These are phyloP conservation scores for Pteruthius melanotis DNA, from an alignment of 2,113 vertebrate genomes.

Conservation along the genomic window DNA sequence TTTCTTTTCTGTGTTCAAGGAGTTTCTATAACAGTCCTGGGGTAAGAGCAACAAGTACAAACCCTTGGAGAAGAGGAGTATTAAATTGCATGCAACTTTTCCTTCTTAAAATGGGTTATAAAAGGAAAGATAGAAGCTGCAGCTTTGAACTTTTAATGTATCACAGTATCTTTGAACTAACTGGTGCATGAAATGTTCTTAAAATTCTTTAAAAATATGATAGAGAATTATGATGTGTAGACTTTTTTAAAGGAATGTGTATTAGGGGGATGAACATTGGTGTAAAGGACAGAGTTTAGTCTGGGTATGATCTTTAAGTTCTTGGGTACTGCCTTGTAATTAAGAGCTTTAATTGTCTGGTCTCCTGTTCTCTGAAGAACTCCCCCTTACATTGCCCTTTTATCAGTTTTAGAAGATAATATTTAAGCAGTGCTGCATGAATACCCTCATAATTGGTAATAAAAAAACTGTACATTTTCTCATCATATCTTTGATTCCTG, in stretches of 20 bases:
- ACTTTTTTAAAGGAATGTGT: background rate
- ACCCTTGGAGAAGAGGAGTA: background rate
- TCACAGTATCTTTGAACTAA: conserved; percentile 67
- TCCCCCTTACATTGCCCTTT: background rate
- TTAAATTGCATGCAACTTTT: conserved; percentile 4
- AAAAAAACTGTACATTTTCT: background rate
- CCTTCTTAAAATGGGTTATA: conserved; percentile 12
- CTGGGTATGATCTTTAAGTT: background rate
- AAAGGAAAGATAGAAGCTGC: conserved; percentile 24
- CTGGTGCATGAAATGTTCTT: conserved; percentile 59
- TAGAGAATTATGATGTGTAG: conserved; percentile 43
- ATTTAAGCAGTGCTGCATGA: background rate
- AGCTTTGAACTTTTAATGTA: conserved; percentile 55
- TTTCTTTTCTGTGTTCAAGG: background rate
- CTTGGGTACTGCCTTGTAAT: background rate
- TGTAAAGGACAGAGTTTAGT: background rate
- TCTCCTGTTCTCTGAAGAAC: background rate
- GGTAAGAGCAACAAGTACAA: background rate
- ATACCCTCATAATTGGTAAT: conserved; percentile 10
- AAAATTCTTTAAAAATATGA: conserved; percentile 45
- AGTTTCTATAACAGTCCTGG: background rate
- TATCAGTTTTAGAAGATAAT: conserved; percentile 31
- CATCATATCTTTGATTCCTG: conserved; percentile 11
- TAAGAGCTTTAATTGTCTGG: conserved; percentile 12
- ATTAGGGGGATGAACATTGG: background rate